phyloP scores from a whole-genome alignment of 2,888 invertebrate genomes.

The Lathronympha strigana region DNA sequence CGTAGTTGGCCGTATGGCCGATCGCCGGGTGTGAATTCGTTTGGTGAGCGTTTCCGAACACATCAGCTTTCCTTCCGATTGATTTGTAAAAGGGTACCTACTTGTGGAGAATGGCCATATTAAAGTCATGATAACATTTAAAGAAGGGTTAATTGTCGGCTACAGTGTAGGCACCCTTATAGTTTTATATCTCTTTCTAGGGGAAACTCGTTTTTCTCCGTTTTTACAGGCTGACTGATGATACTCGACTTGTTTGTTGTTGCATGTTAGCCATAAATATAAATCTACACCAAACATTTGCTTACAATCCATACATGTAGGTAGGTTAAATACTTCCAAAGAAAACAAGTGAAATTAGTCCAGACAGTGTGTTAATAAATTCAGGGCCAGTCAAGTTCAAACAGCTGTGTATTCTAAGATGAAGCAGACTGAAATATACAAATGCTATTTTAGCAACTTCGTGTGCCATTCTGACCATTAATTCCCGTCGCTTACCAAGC shows the following conservation, averaged over 20 bases:
- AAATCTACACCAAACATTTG: no score
- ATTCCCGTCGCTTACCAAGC: background rate
- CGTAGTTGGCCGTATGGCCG: slow-evolving; percentile 10
- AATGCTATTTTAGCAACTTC: slow-evolving; percentile 17
- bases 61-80: slow-evolving; percentile 32
- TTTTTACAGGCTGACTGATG: no score
- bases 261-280: no score
- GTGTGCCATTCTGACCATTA: background rate
- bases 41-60: slow-evolving; percentile 16
- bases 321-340: background rate
- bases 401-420: slow-evolving; percentile 16
- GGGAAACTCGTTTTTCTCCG: no score
- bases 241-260: no score
- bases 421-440: slow-evolving; percentile 10
- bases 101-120: no score
- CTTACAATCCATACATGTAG: background rate
- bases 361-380: slow-evolving; percentile 22
- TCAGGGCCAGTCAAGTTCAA: slow-evolving; percentile 27
- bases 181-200: no score
- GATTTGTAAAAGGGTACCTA: no score
- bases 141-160: no score
- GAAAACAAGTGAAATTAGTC: slow-evolving; percentile 15
- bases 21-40: slow-evolving; percentile 18
- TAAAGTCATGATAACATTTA: no score
- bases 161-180: no score